These are phyloP conservation scores for Simalia tracyae DNA, from an alignment of 2,797 vertebrate genomes.

Conservation along the genomic window DNA sequence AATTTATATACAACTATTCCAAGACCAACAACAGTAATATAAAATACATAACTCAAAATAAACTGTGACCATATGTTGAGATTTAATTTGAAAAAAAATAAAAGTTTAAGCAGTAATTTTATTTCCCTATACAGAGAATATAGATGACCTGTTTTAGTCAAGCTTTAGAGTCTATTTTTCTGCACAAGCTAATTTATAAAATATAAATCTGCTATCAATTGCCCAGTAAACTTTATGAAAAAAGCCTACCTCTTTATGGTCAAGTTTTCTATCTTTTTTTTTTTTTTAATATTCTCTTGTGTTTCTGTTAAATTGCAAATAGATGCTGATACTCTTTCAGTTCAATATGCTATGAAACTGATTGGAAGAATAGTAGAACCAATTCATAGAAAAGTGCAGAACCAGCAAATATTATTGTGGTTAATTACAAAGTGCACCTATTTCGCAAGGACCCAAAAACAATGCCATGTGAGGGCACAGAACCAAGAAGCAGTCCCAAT, in stretches of 20 bases:
- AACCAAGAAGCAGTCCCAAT: background rate
- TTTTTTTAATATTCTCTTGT: background rate
- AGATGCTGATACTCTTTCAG: background rate
- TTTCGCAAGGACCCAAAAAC: background rate
- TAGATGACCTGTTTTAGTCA: background rate
- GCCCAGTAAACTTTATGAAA: background rate
- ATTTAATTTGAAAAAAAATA: background rate
- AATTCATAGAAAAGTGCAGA: background rate
- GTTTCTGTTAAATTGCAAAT: background rate
- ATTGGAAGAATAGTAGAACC: background rate
- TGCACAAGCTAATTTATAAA: background rate
- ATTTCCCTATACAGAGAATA: background rate
- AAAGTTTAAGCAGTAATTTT: background rate
- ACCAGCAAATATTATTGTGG: background rate
- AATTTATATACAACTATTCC: background rate
- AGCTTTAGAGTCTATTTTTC: background rate
- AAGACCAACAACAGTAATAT: background rate
- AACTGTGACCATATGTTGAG: background rate
- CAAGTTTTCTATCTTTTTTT: background rate
- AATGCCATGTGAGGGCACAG: background rate
- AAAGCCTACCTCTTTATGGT: background rate
- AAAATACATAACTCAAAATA: background rate
- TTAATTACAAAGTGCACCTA: background rate
- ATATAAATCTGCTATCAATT: background rate
- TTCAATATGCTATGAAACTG: background rate